phyloP scores from a whole-genome alignment of 2,113 vertebrate genomes.

The Atractosteus spatula region DNA sequence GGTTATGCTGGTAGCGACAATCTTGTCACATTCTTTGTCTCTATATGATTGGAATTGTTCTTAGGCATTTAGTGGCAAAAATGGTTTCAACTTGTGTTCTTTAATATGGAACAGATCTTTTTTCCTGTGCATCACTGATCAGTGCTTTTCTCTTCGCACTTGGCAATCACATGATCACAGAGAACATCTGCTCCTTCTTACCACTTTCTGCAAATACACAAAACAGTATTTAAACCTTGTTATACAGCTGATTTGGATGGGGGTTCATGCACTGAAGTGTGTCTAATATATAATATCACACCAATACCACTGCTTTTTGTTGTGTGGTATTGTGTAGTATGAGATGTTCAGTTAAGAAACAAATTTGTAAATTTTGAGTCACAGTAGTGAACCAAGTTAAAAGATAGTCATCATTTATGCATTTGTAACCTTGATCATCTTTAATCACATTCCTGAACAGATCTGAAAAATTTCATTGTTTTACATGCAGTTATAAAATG shows the following conservation, averaged over 20 bases:
- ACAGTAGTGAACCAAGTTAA: no score
- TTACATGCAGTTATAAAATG: no score
- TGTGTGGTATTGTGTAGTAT: no score
- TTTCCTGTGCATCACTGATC: not conserved
- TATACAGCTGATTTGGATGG: not conserved
- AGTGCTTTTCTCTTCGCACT: not conserved
- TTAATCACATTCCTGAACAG: no score
- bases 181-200: slow-evolving; percentile 10
- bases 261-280: not conserved
- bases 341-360: no score
- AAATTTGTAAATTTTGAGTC: no score
- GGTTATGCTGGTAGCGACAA: not conserved
- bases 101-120: slow-evolving; percentile 1
- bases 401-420: no score
- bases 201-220: not conserved
- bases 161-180: not conserved
- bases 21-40: not conserved
- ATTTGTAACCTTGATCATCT: no score
- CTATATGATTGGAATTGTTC: not conserved
- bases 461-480: no score
- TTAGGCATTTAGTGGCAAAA: not conserved
- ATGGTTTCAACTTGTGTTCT: not conserved
- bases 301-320: no score
- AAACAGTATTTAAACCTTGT: not conserved
- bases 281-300: no score